These are phyloP conservation scores for Amphiprion ocellaris DNA, from an alignment of 2,113 vertebrate genomes.

Conservation along the genomic window DNA sequence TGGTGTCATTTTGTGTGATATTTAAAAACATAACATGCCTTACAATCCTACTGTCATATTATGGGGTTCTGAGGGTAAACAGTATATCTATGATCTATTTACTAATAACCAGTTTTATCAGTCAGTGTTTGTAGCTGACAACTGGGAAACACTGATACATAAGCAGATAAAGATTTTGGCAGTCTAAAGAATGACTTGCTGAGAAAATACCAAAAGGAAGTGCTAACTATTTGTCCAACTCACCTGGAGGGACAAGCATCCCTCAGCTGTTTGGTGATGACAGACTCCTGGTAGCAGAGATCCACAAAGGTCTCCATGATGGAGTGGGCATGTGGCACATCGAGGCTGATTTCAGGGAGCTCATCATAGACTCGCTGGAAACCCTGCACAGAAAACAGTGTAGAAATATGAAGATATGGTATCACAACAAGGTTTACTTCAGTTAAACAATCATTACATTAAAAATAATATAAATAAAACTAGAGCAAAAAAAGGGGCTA, in stretches of 20 bases:
- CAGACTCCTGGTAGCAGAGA: constrained; percentile 85
- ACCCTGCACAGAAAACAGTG: constrained; percentile 74
- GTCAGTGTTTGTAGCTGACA: no score
- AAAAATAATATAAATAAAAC: no score
- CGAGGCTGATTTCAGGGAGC: constrained; percentile 88
- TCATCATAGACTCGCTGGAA: constrained; percentile 89
- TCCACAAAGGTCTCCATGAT: constrained; percentile 90
- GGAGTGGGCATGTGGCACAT: constrained; percentile 87
- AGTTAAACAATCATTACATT: background rate
- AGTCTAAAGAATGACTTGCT: background rate
- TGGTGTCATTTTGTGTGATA: no score
- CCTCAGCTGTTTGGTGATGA: constrained; percentile 89
- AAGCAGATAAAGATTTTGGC: no score
- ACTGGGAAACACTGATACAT: no score
- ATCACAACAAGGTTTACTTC: background rate
- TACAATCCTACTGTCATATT: no score
- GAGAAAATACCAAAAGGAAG: background rate
- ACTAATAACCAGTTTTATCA: no score
- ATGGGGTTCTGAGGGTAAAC: no score
- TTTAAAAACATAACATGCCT: no score
- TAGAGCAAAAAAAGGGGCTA: constrained; percentile 15
- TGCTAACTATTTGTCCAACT: background rate
- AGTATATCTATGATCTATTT: no score
- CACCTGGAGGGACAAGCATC: constrained; percentile 89
- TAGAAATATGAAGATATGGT: background rate